Evolutionary conservation across 2,888 invertebrate genomes (phyloP).

Genomic region (Acanthoscelides obtectus): DNA sequence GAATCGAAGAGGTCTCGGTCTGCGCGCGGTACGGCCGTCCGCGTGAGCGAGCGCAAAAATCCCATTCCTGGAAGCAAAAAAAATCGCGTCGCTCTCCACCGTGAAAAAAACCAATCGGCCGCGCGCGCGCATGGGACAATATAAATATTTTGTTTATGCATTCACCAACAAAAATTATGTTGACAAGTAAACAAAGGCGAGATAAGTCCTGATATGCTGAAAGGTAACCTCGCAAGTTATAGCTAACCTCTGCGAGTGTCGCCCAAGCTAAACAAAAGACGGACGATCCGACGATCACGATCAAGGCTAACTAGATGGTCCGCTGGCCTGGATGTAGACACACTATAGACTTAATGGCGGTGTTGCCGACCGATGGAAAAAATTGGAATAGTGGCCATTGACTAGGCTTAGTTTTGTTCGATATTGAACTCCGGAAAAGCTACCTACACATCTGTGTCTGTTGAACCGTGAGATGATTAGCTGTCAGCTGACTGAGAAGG

Average conservation of each 20-base stretch:
- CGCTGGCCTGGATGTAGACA: constrained; percentile 40
- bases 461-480: too few relatives aligned
- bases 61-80: constrained; percentile 45
- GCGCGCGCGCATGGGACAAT: constrained; percentile 42
- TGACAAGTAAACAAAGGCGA: constrained; percentile 51
- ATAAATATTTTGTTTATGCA: constrained; percentile 52
- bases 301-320: constrained; percentile 28
- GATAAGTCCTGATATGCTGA: constrained; percentile 49
- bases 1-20: constrained; percentile 6
- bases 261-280: constrained; percentile 28
- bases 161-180: constrained; percentile 51
- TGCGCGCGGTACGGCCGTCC: neutral
- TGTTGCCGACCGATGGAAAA: neutral
- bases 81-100: constrained; percentile 28
- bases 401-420: too few relatives aligned
- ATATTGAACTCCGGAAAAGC: too few relatives aligned
- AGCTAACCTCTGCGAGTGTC: constrained; percentile 45
- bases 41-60: constrained; percentile 39
- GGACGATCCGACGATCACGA: constrained; percentile 2
- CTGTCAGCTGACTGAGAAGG: too few relatives aligned
- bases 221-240: constrained; percentile 48
- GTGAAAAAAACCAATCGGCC: constrained; percentile 43
- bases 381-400: neutral
- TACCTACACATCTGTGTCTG: too few relatives aligned
- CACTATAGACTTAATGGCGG: constrained; percentile 43